Evolutionary conservation across 2,797 vertebrate species (phyloP), one percentile per base, ranked within the genome.

Genomic region (Falco peregrinus): DNA sequence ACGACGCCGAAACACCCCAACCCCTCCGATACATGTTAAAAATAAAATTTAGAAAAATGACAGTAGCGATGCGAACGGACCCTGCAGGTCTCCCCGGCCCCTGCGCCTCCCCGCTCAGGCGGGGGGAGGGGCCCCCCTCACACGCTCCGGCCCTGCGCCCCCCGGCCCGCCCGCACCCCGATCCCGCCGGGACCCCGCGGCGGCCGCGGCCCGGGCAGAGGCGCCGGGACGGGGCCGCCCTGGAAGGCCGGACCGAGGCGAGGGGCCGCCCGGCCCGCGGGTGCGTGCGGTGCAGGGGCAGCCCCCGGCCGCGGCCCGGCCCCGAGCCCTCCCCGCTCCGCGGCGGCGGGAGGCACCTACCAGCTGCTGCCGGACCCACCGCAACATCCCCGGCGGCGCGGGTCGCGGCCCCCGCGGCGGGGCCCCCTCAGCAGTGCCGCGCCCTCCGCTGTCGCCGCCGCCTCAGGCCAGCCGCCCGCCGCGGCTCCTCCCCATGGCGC

Each of bases 361-460:
- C 99, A 99, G 98, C 98, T 99, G 99, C 97, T 99, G 99, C 96
- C 99, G 99, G 96, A 99, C 98, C 99, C 99, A 99, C 96, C 99
- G 99, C 95, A 99, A 98, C 99, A 99, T 99, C 98, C 98, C 93
- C 85, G 87, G 90, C 73, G 87, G 90, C 64, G 87, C 91, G 59
- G 9, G 43, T 50, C 12, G 22, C 56, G 35, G 63, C 39, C 33
- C 31, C 63, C 53, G 12, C 26, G 56, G 48, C 15, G 9, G 43
- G 35, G 63, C 39, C 74, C 80, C 73, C 86, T 84, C 22, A 61
- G 82, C 77, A 25, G 33, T 51, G 78, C 95, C 57, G 57, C 74
- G 86, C 93, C 85, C 87, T 92, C 83, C 75, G 93, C 87, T 76
- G 73, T 86, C 29, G 61, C 75, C 60, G 87, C 91, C 96, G 59